Evolutionary conservation across 1,140 invertebrate species (phyloP).

Genomic region (Popillia japonica): DNA sequence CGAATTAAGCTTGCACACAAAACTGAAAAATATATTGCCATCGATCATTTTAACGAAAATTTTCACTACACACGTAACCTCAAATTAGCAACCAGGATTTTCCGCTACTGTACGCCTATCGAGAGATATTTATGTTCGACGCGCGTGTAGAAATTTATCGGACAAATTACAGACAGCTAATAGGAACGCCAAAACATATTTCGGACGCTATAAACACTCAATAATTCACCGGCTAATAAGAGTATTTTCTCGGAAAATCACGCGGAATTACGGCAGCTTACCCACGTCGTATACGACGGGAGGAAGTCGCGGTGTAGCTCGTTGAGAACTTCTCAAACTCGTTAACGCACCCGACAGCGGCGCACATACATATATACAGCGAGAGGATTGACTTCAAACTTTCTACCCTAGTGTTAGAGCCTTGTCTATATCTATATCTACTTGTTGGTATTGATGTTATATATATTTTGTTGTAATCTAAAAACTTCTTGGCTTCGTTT

Average conservation of each 20-base stretch:
- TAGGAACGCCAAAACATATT: slow-evolving; percentile 18
- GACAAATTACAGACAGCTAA: slow-evolving; percentile 18
- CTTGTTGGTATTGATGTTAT: too few species aligned
- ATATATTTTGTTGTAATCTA: too few species aligned
- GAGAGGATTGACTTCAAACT: neutral
- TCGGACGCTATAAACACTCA: slow-evolving; percentile 9
- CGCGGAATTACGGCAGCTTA: neutral
- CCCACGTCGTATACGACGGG: neutral
- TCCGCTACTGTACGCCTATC: neutral
- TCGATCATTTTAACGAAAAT: neutral
- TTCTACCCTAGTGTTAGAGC: too few species aligned
- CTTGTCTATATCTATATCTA: too few species aligned
- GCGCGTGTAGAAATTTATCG: slow-evolving; percentile 10
- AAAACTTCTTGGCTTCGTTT: too few species aligned
- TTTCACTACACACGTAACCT: neutral
- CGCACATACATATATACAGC: neutral
- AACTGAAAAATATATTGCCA: neutral
- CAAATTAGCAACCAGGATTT: neutral
- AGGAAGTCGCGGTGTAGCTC: neutral
- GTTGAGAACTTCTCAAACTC: neutral
- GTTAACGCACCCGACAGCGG: neutral
- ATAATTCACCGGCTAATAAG: slow-evolving; percentile 10
- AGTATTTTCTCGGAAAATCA: slow-evolving; percentile 11
- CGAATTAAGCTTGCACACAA: neutral
- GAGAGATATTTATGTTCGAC: neutral